Evolutionary conservation across 1,140 invertebrate genomes (phyloP).

Genomic region (Neotoxoptera formosana): DNA sequence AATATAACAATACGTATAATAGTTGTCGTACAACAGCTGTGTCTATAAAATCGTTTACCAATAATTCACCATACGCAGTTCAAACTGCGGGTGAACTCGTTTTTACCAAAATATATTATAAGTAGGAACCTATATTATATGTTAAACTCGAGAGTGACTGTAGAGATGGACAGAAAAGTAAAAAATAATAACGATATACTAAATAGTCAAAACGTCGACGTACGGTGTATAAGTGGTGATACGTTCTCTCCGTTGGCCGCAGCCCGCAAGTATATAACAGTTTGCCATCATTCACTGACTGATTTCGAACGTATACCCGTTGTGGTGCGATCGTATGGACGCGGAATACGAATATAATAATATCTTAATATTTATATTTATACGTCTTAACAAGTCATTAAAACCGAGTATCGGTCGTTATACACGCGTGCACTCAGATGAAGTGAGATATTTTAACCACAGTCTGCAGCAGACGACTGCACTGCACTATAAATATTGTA

Average conservation of each 20-base stretch:
- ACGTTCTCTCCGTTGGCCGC: neutral
- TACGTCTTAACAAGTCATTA: neutral
- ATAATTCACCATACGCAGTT: no score
- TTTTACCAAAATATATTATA: neutral
- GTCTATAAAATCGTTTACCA: neutral
- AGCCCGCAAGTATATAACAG: no score
- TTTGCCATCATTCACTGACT: neutral
- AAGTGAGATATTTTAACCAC: neutral
- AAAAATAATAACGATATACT: neutral
- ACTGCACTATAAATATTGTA: neutral
- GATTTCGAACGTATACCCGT: neutral
- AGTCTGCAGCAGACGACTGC: neutral
- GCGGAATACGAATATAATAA: neutral
- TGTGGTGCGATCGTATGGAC: neutral
- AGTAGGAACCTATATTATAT: no score
- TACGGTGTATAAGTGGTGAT: neutral
- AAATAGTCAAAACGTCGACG: neutral
- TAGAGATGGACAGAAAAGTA: neutral
- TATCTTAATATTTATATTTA: neutral
- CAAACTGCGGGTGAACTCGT: neutral
- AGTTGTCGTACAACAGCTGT: neutral
- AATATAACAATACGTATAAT: neutral
- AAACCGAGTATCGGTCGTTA: neutral
- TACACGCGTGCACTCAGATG: neutral
- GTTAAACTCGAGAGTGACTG: neutral